phyloP scores from a whole-genome alignment of 1,140 invertebrate species.

The Idris sp. region DNA sequence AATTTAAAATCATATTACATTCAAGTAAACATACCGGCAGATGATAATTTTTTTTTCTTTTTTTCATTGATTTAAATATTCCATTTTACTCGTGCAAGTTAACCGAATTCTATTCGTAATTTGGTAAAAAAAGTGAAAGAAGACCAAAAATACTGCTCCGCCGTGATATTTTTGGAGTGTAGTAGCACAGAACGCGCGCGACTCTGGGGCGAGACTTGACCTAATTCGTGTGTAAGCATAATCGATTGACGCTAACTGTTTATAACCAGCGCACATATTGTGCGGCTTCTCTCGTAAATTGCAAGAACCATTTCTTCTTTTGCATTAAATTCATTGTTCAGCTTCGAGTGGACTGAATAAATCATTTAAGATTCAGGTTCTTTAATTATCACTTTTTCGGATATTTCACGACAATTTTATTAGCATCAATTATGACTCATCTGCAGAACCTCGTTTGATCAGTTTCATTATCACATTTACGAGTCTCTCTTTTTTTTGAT shows the following conservation, averaged over 20 bases:
- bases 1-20: too few relatives aligned
- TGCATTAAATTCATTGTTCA: constrained; percentile 49
- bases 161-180: constrained; percentile 52
- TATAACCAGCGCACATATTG: constrained; percentile 43
- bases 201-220: constrained; percentile 67
- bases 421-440: constrained; percentile 14
- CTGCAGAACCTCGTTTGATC: constrained; percentile 13
- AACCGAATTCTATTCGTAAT: too few relatives aligned
- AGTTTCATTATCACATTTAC: constrained; percentile 11
- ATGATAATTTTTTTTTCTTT: too few relatives aligned
- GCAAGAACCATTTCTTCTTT: constrained; percentile 39
- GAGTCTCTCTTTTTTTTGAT: constrained; percentile 5
- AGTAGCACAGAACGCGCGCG: constrained; percentile 38
- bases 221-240: constrained; percentile 67
- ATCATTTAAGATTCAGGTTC: constrained; percentile 27
- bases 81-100: too few relatives aligned
- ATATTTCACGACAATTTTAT: constrained; percentile 32
- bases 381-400: constrained; percentile 29
- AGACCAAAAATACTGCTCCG: too few relatives aligned
- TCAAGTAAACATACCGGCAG: too few relatives aligned
- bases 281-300: constrained; percentile 56
- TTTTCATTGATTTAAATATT: too few relatives aligned
- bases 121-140: too few relatives aligned
- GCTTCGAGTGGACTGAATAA: constrained; percentile 35
- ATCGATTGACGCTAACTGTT: constrained; percentile 62